Base-by-base conservation (phyloP, 2,888 invertebrate genomes). In the Eurois occulta region DNA sequence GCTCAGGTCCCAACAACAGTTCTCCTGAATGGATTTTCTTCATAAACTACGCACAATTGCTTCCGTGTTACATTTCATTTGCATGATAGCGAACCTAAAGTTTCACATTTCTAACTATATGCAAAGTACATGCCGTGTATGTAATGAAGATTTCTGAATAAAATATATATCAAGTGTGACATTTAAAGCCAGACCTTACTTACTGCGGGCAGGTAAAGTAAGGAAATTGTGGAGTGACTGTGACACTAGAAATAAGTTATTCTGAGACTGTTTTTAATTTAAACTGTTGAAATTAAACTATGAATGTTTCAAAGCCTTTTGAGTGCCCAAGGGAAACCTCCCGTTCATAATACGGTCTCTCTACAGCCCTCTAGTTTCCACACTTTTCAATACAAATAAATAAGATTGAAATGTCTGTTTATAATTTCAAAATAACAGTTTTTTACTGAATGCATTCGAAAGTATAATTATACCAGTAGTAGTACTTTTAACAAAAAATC, bases 11-110 rank as follows among this genome's bases (percentile, higher is more conserved):
- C 60, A 58, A 72, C 86, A 78, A 77, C 72, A 74, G 62, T 75
- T 41, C 62, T 64, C 16, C 48, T 62, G 74, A 80, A 87, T 81
- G 72, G 87, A 80, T 88, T 85, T 88, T 81, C 78, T 87, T 88
- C 85, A 80, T 86, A 88, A 88, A 88, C 79, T 87, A 85, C 85
- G 80, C 85, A 88, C 89, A 83, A 88, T 88, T 81, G 75, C 83
- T 88, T 88, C 89, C 86, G 75, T 79, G 28, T 75, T 65, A 77
- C 81, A 81, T 87, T 76, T 77, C 79, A 87, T 88, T 87, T 84
- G 86, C 87, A 88, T 88, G 88, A 86, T 85, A 87, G 84, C 75
- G 73, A 32, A 43, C 77, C 74, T 78, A 84, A 81, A 87, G 86
- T 87, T 88, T 84, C 72, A 82, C 80, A 65, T 80, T 88, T 77